These are phyloP conservation scores for Deladenus siricidicola DNA, from an alignment of 2,888 invertebrate genomes.

Conservation along the genomic window DNA sequence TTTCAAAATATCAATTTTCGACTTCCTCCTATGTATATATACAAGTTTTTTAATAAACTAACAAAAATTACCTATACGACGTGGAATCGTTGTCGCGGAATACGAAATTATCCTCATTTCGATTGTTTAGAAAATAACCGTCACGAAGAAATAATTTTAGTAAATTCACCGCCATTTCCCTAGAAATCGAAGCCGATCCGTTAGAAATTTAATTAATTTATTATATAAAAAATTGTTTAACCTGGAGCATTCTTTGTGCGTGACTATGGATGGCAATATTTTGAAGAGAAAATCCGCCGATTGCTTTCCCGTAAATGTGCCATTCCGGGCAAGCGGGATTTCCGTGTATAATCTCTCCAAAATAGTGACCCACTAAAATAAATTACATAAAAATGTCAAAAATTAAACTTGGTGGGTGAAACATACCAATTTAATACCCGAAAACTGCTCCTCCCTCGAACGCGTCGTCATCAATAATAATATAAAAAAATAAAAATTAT, in stretches of 20 bases:
- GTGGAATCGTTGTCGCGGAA: conserved; percentile 1
- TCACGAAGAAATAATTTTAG: conserved; percentile 1
- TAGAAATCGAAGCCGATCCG: neutral
- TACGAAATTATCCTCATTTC: neutral
- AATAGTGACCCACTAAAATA: conserved; percentile 23
- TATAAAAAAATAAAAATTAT: no score
- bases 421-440: neutral
- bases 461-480: neutral
- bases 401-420: no score
- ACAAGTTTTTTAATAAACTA: neutral
- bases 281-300: conserved; percentile 21
- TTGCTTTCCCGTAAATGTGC: conserved; percentile 25
- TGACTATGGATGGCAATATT: conserved; percentile 9
- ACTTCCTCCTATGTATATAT: no score
- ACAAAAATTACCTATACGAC: neutral
- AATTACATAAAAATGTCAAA: no score
- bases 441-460: neutral
- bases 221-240: neutral
- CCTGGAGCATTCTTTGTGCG: conserved; percentile 9
- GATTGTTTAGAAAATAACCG: neutral
- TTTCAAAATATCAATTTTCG: no score
- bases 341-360: conserved; percentile 14
- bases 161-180: conserved; percentile 1
- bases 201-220: neutral
- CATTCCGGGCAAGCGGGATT: conserved; percentile 16